Conservation (phyloP, 2,797 vertebrate species). For the Crenichthys baileyi region DNA sequence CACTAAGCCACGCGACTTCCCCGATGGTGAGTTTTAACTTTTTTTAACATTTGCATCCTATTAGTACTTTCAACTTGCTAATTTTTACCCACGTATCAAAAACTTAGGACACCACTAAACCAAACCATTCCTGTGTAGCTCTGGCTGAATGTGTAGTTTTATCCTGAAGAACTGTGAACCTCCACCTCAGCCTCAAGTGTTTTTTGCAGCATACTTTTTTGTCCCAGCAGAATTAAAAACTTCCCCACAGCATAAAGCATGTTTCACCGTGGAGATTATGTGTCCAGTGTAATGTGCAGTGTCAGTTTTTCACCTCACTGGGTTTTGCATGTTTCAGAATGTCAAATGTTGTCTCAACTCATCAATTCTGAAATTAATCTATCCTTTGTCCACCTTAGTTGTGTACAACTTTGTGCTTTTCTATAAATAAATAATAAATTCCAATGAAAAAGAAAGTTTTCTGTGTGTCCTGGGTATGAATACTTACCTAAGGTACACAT, state of each 20-base stretch:
- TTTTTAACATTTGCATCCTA: no score
- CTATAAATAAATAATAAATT: no score
- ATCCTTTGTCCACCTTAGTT: neutral
- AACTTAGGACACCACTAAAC: no score
- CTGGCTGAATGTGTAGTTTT: neutral
- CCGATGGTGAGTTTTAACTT: no score
- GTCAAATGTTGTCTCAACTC: neutral
- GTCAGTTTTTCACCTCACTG: neutral
- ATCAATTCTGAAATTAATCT: neutral
- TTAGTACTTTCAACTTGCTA: no score
- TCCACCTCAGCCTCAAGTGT: neutral
- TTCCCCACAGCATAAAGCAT: neutral
- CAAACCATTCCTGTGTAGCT: neutral
- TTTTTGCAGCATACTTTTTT: neutral
- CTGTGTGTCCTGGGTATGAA: neutral
- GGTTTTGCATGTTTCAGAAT: neutral
- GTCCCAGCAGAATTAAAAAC: neutral
- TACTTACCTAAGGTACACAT: conserved; percentile 20
- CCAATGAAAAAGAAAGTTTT: neutral
- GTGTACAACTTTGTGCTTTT: neutral
- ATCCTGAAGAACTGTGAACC: neutral
- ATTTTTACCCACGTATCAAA: no score
- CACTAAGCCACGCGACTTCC: no score
- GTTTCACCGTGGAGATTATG: neutral
- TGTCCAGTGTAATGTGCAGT: neutral